Base-by-base conservation (phyloP, 2,888 invertebrate genomes). In the Rhodophaea formosa region DNA sequence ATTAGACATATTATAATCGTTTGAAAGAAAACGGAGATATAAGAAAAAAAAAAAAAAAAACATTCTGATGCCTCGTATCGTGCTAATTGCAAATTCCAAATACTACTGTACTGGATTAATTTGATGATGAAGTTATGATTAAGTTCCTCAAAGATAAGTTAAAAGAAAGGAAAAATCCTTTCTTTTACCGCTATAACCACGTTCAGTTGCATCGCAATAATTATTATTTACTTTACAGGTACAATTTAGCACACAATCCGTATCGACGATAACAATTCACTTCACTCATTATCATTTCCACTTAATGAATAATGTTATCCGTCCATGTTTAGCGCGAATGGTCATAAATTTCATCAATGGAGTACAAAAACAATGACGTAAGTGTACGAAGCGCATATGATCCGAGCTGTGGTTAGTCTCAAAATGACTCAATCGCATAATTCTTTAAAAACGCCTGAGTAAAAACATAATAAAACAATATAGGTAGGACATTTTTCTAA, bases 321-420 rank as follows among this genome's bases (percentile, higher is more conserved):
- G 16, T 51, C 16, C 16, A 12, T 51, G 32, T 15, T 51, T 47
- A 32, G 29, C 49, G 16, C 16, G 35, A 16, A 12, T 8, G 16
- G 42, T 44, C 15, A 44, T 44, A 53, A 53, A 43, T 8, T 10
- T 29, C 44, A 15, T 29, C 30, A 53, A 53, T 52, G 39, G 42
- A 53, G 23, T 15, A 53, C 44, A 53, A 53, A 44, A 44, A 30
- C 53, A 42, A 53, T 44, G 53, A 53, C 30, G 53, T 15, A 44
- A 53, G 12, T 7, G 32, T 49, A 30, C 10, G 0, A n/a, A 39
- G 6, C 39, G n/a, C n/a, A 35, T 12, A 35, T 12, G 35, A 12
- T 35, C 30, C 12, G 2, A 10, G 35, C 35, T 35, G 35, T 3
- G 35, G 35, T 35, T 35, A 10, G 12, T 8, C 12, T 8, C 8